Conservation (phyloP, 1,140 invertebrate species). For the Dryas iulia region DNA sequence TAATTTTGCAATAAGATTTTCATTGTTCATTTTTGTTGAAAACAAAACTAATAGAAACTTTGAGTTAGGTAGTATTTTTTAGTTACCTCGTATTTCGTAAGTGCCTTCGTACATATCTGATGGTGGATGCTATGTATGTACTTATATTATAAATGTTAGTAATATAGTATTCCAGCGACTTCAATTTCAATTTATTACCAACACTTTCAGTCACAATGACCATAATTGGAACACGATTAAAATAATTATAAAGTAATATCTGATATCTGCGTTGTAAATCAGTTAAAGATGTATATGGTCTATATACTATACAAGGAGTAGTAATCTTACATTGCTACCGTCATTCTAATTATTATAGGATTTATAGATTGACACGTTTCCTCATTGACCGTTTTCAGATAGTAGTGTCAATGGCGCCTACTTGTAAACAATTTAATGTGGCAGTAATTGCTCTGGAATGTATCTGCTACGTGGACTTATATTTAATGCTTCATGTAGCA, state of each 20-base stretch:
- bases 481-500: slow-evolving; percentile 72
- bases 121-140: too few relatives aligned
- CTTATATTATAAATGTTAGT: too few relatives aligned
- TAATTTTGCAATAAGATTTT: too few relatives aligned
- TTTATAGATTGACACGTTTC: slow-evolving; percentile 16
- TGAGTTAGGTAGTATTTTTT: too few relatives aligned
- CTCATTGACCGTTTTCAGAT: slow-evolving; percentile 45
- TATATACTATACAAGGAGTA: neutral
- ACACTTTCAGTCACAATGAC: neutral
- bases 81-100: too few relatives aligned
- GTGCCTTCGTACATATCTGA: too few relatives aligned
- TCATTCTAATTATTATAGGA: neutral
- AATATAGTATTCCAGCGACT: too few relatives aligned
- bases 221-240: neutral
- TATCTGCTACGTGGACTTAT: slow-evolving; percentile 71
- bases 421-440: slow-evolving; percentile 53
- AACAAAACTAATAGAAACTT: too few relatives aligned
- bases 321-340: neutral
- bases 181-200: neutral
- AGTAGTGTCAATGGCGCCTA: slow-evolving; percentile 58
- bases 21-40: too few relatives aligned
- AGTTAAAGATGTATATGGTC: neutral
- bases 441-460: slow-evolving; percentile 55
- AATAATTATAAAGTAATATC: neutral
- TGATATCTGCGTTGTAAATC: too few relatives aligned